These are phyloP conservation scores for Triplophysa rosa DNA, from an alignment of 2,113 vertebrate species.

Conservation along the genomic window DNA sequence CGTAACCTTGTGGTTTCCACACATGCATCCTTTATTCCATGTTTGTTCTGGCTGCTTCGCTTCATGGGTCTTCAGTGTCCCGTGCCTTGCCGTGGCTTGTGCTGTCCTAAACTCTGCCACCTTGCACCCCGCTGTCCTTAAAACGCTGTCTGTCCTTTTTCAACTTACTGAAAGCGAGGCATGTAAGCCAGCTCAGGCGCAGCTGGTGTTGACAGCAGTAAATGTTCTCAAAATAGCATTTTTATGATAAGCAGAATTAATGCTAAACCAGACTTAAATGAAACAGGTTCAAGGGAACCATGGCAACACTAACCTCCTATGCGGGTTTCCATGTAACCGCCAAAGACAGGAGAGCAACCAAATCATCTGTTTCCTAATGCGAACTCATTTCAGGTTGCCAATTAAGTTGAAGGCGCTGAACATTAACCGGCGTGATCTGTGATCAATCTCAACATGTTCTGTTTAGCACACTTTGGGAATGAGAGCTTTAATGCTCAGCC, in stretches of 20 bases:
- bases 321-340: constrained; percentile 56
- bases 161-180: constrained; percentile 11
- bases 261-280: constrained; percentile 46
- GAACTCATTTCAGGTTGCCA: neutral
- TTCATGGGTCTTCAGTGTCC: constrained; percentile 35
- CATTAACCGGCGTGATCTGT: constrained; percentile 12
- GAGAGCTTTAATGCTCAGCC: neutral
- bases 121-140: neutral
- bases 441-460: constrained; percentile 10
- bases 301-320: constrained; percentile 52
- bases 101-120: constrained; percentile 14
- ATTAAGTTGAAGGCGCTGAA: neutral
- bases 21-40: neutral
- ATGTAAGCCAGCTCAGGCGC: constrained; percentile 40
- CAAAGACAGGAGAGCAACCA: constrained; percentile 63
- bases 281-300: constrained; percentile 47
- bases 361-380: constrained; percentile 38
- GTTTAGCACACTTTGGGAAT: neutral
- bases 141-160: constrained; percentile 12
- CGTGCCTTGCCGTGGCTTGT: constrained; percentile 21
- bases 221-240: constrained; percentile 53
- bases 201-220: constrained; percentile 54
- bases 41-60: constrained; percentile 40
- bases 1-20: constrained; percentile 21
- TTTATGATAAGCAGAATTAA: constrained; percentile 54